Evolutionary conservation across 2,888 invertebrate genomes (phyloP).

Genomic region (Apodemia duryi): DNA sequence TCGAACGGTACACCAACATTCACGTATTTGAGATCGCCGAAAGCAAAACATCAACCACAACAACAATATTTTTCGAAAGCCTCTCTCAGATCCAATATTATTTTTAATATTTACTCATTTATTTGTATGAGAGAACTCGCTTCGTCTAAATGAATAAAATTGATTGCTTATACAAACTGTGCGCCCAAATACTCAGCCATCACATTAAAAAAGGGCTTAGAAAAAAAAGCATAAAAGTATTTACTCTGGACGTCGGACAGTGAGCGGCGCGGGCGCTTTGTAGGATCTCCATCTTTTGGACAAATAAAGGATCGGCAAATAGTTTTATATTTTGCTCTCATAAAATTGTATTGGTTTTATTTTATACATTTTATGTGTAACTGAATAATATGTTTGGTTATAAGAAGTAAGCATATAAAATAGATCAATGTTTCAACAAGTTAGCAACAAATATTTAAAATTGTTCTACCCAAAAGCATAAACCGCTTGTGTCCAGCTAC

Average conservation of each 20-base stretch:
- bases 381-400: too few relatives aligned
- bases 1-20: background rate
- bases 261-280: conserved; percentile 41
- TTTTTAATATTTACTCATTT: conserved; percentile 64
- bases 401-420: too few relatives aligned
- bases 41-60: conserved; percentile 37
- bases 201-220: conserved; percentile 75
- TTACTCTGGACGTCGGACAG: conserved; percentile 48
- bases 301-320: too few relatives aligned
- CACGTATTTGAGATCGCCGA: background rate
- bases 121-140: conserved; percentile 68
- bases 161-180: conserved; percentile 79
- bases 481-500: too few relatives aligned
- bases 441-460: too few relatives aligned
- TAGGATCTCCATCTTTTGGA: conserved; percentile 22
- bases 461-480: too few relatives aligned
- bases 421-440: too few relatives aligned
- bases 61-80: conserved; percentile 41
- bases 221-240: conserved; percentile 56
- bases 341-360: too few relatives aligned
- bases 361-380: too few relatives aligned
- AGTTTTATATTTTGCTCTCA: too few relatives aligned
- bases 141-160: conserved; percentile 78
- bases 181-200: conserved; percentile 76
- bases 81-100: conserved; percentile 45